Evolutionary conservation across 2,113 vertebrate genomes (phyloP).

Genomic region (Chlamydotis undulata): DNA sequence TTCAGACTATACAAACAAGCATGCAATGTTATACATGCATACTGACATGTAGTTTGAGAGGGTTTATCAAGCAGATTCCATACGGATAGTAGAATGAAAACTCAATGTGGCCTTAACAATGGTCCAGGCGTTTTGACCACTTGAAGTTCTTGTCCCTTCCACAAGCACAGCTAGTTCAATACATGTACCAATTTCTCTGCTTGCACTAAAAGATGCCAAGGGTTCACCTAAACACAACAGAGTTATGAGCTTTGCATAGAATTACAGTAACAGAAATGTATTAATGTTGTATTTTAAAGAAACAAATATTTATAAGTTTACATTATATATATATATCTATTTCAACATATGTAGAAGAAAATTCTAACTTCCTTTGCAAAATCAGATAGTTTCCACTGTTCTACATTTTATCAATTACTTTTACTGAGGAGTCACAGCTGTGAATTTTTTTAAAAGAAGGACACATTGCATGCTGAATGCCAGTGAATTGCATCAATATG

Average conservation of each 20-base stretch:
- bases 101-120: neutral
- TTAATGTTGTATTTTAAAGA: neutral
- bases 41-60: neutral
- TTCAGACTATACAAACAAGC: neutral
- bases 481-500: neutral
- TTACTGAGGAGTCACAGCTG: neutral
- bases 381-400: neutral
- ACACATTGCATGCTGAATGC: neutral
- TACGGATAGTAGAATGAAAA: neutral
- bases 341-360: neutral
- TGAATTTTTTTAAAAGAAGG: neutral
- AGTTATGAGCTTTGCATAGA: neutral
- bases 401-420: neutral
- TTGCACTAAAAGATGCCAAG: neutral
- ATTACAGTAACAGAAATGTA: neutral
- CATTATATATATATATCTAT: neutral
- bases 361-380: neutral
- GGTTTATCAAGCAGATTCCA: neutral
- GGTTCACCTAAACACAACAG: neutral
- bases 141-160: neutral
- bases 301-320: neutral
- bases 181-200: neutral
- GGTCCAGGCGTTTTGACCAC: neutral
- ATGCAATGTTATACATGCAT: neutral
- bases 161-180: neutral